phyloP scores from a whole-genome alignment of 2,797 vertebrate species.

The Mormyrus proboscirostris region DNA sequence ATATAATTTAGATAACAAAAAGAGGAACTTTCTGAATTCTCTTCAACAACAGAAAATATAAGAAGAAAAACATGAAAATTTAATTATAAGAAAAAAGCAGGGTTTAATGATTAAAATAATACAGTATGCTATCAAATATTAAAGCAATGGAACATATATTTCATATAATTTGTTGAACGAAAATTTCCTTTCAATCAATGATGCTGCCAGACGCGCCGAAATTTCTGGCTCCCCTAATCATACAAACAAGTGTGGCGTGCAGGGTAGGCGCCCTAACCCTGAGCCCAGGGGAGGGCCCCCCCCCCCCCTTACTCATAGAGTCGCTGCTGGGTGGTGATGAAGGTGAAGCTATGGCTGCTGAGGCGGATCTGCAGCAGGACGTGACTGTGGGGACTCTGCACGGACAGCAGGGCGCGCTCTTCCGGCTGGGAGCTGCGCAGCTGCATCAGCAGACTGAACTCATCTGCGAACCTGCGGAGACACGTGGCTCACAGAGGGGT shows the following conservation, averaged over 20 bases:
- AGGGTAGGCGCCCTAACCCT: neutral
- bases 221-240: neutral
- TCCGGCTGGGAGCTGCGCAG: conserved; percentile 57
- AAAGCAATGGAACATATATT: too few relatives aligned
- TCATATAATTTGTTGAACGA: too few relatives aligned
- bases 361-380: conserved; percentile 70
- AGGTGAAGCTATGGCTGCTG: conserved; percentile 51
- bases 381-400: conserved; percentile 61
- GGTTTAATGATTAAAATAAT: too few relatives aligned
- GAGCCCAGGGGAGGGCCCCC: conserved; percentile 29
- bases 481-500: neutral
- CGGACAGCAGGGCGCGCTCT: conserved; percentile 63
- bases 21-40: neutral
- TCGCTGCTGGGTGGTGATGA: conserved; percentile 62
- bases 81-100: too few relatives aligned
- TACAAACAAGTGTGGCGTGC: neutral
- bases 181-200: too few relatives aligned
- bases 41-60: neutral
- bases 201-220: too few relatives aligned
- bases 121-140: too few relatives aligned
- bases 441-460: conserved; percentile 67
- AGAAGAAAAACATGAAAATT: neutral
- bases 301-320: conserved; percentile 62
- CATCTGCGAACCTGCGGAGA: conserved; percentile 62
- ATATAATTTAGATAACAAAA: neutral